Base-by-base conservation (phyloP, 2,888 invertebrate species). In the Agonum fuliginosum region DNA sequence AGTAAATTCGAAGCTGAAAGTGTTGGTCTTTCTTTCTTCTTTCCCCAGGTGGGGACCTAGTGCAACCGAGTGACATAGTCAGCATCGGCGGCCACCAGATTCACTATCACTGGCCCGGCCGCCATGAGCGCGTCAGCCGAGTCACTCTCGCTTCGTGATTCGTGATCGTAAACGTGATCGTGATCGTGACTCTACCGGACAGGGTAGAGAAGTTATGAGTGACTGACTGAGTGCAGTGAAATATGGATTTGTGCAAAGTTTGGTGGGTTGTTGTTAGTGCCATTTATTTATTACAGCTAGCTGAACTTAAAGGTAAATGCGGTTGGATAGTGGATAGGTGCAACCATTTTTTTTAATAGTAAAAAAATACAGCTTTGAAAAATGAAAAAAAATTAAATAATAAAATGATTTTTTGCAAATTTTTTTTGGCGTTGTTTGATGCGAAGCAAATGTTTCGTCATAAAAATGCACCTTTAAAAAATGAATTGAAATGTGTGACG, bases 231-330 rank as follows among this genome's bases (percentile, higher is more conserved):
- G 37, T 37, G 37, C 37, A 37, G 37, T 22, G 58, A 41, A 41
- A 67, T 46, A 70, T 72, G 71, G 51, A 72, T 24, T 72, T 72
- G 22, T 27, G 54, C n/a, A 34, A 22, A 75, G 4, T 75, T 17
- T 46, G 43, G 20, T 75, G 46, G 27, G 10, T 43, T 65, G 14
- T 75, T 27, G 17, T 30, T 10, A 65, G 75, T 75, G 75, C 75
- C 75, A 75, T 75, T 75, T 67, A 75, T 75, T 75, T 75, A 75
- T 75, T 75, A 22, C 22, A 65, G 48, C 12, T 75, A 48, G 75
- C 67, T 19, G 75, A 75, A 75, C 41, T 75, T 34, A 65, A 75
- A 75, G 75, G 75, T 75, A 67, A 67, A 22, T 24, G 12, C 4
- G 4, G 27, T n/a, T 20, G 10, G 22, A n/a, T 5, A 20, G 22